These are phyloP conservation scores for Rhyacichthys aspro DNA, from an alignment of 2,797 vertebrate genomes.

Conservation along the genomic window DNA sequence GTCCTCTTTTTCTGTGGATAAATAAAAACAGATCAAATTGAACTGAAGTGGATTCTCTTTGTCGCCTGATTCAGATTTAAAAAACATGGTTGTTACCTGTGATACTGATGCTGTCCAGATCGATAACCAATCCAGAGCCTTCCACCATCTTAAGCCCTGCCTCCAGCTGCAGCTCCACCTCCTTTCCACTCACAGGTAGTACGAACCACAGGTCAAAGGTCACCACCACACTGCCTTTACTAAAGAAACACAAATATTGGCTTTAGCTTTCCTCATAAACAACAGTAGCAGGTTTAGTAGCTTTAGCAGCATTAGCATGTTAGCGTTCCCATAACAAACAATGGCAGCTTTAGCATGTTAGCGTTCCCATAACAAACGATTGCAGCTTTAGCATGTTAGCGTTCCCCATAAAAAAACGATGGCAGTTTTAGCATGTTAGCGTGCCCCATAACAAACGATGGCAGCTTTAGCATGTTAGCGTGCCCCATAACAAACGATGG, in stretches of 20 bases:
- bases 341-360: background rate
- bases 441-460: too few species aligned
- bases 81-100: conserved; percentile 59
- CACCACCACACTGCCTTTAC: conserved; percentile 74
- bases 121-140: conserved; percentile 50
- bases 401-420: too few species aligned
- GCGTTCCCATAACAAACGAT: too few species aligned
- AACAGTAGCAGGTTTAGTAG: background rate
- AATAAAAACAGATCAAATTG: background rate
- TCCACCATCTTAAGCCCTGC: conserved; percentile 50
- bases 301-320: background rate
- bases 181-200: conserved; percentile 22
- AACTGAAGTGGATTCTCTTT: too few species aligned
- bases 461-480: background rate
- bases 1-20: conserved; percentile 15
- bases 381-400: background rate
- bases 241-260: conserved; percentile 22
- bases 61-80: too few species aligned
- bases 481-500: too few species aligned
- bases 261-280: too few species aligned
- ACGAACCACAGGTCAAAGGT: conserved; percentile 70
- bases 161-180: conserved; percentile 56
- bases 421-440: too few species aligned
- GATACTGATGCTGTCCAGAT: conserved; percentile 66
- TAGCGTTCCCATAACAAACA: too few species aligned